These are phyloP conservation scores for Sclerodermus sp. DNA, from an alignment of 2,888 invertebrate genomes.

Conservation along the genomic window DNA sequence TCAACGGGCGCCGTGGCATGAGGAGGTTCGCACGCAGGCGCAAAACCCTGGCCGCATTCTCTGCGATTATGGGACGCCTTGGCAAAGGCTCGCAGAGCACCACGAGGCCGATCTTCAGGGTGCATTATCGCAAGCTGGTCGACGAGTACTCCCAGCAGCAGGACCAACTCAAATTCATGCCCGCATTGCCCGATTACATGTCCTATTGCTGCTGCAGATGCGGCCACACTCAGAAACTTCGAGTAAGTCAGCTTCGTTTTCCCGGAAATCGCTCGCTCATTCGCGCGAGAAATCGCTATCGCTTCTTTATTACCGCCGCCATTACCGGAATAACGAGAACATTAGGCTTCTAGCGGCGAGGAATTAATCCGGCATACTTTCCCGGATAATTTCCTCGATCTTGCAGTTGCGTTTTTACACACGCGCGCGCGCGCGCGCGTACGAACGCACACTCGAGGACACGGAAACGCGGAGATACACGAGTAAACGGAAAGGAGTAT, in stretches of 20 bases:
- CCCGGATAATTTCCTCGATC: too few relatives aligned
- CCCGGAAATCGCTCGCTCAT: too few relatives aligned
- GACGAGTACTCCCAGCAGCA: slow-evolving; percentile 60
- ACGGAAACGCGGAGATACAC: too few relatives aligned
- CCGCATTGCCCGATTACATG: slow-evolving; percentile 62
- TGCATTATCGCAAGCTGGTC: slow-evolving; percentile 64
- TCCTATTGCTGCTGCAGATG: slow-evolving; percentile 66
- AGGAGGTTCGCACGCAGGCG: slow-evolving; percentile 55
- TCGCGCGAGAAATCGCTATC: too few relatives aligned
- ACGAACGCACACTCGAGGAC: too few relatives aligned
- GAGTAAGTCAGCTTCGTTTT: slow-evolving; percentile 56
- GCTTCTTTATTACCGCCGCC: too few relatives aligned
- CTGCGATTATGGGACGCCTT: slow-evolving; percentile 62
- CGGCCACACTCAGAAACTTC: slow-evolving; percentile 64
- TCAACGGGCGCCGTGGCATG: slow-evolving; percentile 48
- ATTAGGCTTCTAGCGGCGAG: too few relatives aligned
- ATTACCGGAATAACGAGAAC: too few relatives aligned
- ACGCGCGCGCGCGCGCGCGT: too few relatives aligned
- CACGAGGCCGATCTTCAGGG: slow-evolving; percentile 60
- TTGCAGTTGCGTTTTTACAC: too few relatives aligned
- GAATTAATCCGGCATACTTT: too few relatives aligned
- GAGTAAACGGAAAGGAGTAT: too few relatives aligned
- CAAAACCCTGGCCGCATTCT: slow-evolving; percentile 52
- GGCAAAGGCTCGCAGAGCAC: slow-evolving; percentile 53
- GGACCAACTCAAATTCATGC: slow-evolving; percentile 58